Percentiles rank a stretch among this genome's conserved stretches.
phyloP scores from a whole-genome alignment of 2,113 vertebrate species.

The Hiodon alosoides region DNA sequence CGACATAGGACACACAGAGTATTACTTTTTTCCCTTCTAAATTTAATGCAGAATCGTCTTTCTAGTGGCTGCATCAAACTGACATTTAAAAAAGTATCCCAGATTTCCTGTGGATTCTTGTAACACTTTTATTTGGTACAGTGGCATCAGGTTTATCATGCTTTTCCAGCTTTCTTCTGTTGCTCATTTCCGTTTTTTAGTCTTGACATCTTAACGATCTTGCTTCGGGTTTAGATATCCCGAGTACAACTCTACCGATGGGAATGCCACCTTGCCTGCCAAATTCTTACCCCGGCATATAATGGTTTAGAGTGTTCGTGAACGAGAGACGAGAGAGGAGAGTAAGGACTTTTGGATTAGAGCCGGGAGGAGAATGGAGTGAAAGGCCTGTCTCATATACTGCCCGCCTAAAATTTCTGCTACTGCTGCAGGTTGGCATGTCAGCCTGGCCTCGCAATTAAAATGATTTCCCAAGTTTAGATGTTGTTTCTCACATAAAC shows the following conservation, averaged over 20 bases:
- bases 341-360: neutral
- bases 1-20: neutral
- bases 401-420: neutral
- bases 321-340: neutral
- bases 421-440: neutral
- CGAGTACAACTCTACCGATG: constrained; percentile 15
- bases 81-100: constrained; percentile 56
- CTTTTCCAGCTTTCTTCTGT: constrained; percentile 4
- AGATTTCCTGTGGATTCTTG: constrained; percentile 22
- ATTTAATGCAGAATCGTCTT: neutral
- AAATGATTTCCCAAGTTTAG: too few species aligned
- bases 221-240: constrained; percentile 11
- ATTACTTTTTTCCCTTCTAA: neutral
- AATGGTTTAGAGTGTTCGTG: neutral
- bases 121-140: constrained; percentile 23
- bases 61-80: constrained; percentile 63
- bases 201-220: constrained; percentile 19
- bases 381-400: neutral
- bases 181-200: neutral
- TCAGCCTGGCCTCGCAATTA: too few species aligned
- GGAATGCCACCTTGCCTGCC: constrained; percentile 4
- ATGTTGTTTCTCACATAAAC: too few species aligned
- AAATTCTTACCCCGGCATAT: neutral
- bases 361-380: neutral
- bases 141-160: constrained; percentile 35